Evolutionary conservation across 2,888 invertebrate species (phyloP).

Genomic region (Eurytoma adleriae): DNA sequence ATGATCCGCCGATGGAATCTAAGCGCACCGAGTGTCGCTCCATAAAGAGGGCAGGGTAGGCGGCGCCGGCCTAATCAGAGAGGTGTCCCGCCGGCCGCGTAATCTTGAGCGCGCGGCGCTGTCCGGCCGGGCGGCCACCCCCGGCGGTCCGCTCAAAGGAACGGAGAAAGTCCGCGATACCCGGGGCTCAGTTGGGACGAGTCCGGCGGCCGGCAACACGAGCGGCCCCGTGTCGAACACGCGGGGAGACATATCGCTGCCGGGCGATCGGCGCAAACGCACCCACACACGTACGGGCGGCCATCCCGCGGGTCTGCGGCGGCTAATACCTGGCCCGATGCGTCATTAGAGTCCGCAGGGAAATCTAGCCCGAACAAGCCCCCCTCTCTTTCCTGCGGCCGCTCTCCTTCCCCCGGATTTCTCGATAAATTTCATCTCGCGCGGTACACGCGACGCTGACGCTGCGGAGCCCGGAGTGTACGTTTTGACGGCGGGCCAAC

Average conservation of each 20-base stretch:
- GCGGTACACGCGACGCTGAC: conserved; percentile 29
- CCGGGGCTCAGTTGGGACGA: conserved; percentile 24
- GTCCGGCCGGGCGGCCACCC: too few relatives aligned
- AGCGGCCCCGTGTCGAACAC: conserved; percentile 63
- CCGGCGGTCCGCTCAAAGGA: too few relatives aligned
- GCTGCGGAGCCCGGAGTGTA: conserved; percentile 4
- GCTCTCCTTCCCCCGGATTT: conserved; percentile 45
- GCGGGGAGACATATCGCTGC: conserved; percentile 63
- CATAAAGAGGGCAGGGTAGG: too few relatives aligned
- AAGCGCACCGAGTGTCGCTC: too few relatives aligned
- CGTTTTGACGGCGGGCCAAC: conserved; percentile 45
- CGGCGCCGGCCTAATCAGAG: too few relatives aligned
- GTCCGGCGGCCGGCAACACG: conserved; percentile 43
- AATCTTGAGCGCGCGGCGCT: too few relatives aligned
- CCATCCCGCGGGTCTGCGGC: conserved; percentile 63
- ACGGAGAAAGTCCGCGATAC: too few relatives aligned
- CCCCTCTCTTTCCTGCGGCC: conserved; percentile 39
- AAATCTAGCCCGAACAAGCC: conserved; percentile 72
- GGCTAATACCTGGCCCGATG: conserved; percentile 68
- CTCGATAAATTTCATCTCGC: conserved; percentile 54
- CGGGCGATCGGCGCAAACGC: conserved; percentile 56
- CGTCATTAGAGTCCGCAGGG: conserved; percentile 73
- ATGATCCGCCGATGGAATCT: too few relatives aligned
- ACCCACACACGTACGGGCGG: conserved; percentile 35
- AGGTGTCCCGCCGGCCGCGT: too few relatives aligned